Percentiles rank a stretch among this genome's conserved stretches.
phyloP scores from a whole-genome alignment of 1,140 invertebrate species.

The Aricia agestis region DNA sequence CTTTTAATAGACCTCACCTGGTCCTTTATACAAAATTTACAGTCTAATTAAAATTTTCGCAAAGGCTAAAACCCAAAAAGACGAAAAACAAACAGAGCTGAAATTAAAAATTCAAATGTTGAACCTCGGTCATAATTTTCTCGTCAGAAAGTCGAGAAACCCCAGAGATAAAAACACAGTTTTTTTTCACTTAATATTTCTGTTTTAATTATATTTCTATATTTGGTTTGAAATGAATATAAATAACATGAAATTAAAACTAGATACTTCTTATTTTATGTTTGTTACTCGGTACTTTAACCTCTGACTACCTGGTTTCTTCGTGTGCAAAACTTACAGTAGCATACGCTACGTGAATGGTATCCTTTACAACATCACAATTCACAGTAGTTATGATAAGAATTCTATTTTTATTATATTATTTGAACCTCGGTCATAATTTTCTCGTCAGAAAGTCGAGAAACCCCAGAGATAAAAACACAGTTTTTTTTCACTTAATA shows the following conservation, averaged over 20 bases:
- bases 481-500: background rate
- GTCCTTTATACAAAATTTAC: conserved; percentile 3
- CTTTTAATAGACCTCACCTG: background rate
- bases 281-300: too few species aligned
- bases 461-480: conserved; percentile 1
- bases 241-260: too few species aligned
- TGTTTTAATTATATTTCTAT: conserved; percentile 5
- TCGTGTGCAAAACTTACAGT: too few species aligned
- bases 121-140: conserved; percentile 4
- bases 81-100: conserved; percentile 1
- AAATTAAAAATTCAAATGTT: conserved; percentile 12
- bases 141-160: background rate
- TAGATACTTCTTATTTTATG: too few species aligned
- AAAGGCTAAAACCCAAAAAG: background rate
- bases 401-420: too few species aligned
- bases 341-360: too few species aligned
- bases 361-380: too few species aligned
- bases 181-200: conserved; percentile 13
- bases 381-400: too few species aligned
- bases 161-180: background rate
- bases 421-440: conserved; percentile 10
- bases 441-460: background rate
- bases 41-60: background rate
- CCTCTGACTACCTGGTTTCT: too few species aligned
- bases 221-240: too few species aligned